These are phyloP conservation scores for Mercenaria mercenaria DNA, from an alignment of 1,140 invertebrate species.

Conservation along the genomic window DNA sequence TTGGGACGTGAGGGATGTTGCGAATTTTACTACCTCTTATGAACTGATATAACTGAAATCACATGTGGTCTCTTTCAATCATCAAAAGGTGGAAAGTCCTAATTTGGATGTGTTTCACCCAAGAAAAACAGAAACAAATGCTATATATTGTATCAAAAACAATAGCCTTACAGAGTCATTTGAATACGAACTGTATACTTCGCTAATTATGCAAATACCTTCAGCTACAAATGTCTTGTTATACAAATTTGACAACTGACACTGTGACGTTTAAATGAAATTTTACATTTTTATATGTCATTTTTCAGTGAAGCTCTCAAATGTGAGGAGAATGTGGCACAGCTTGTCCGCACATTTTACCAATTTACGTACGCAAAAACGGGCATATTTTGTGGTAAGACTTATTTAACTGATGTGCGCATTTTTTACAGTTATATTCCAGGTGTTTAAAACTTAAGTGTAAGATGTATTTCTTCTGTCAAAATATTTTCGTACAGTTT, in stretches of 20 bases:
- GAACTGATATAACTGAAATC: too few species aligned
- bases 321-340: background rate
- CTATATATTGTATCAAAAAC: too few species aligned
- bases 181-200: background rate
- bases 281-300: constrained; percentile 53
- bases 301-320: background rate
- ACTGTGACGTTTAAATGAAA: constrained; percentile 59
- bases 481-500: background rate
- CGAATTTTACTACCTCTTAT: too few species aligned
- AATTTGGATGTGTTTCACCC: too few species aligned
- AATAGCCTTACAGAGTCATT: background rate
- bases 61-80: too few species aligned
- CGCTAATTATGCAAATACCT: constrained; percentile 30
- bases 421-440: constrained; percentile 14
- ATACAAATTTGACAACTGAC: constrained; percentile 27
- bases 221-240: constrained; percentile 46
- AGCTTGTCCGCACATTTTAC: constrained; percentile 31
- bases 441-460: constrained; percentile 8
- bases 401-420: background rate
- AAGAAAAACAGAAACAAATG: too few species aligned
- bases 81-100: too few species aligned
- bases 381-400: background rate
- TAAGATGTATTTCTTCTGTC: constrained; percentile 17
- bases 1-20: too few species aligned
- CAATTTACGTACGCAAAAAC: constrained; percentile 3